Evolutionary conservation across 2,113 vertebrate genomes (phyloP).

Genomic region (Camelus bactrianus): DNA sequence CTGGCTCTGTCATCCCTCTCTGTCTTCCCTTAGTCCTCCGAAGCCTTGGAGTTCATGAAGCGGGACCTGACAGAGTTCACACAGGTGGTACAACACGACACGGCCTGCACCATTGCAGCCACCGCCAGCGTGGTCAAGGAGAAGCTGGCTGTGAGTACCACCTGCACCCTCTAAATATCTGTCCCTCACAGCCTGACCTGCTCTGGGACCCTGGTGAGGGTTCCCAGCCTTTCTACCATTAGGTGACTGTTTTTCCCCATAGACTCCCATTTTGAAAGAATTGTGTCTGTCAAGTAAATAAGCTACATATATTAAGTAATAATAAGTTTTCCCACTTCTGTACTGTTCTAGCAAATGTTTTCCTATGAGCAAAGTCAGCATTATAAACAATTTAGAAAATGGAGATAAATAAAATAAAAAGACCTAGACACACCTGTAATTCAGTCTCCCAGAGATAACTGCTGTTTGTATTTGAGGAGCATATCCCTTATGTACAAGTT

Average conservation of each 20-base stretch:
- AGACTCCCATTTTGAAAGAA: neutral
- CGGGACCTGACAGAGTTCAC: constrained; percentile 97
- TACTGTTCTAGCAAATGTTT: constrained; percentile 11
- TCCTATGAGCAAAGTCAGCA: constrained; percentile 7
- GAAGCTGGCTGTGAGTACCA: constrained; percentile 93
- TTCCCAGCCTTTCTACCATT: neutral
- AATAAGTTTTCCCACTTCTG: neutral
- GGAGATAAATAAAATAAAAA: neutral
- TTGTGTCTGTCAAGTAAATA: neutral
- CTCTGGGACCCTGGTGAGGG: neutral
- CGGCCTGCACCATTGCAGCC: constrained; percentile 97
- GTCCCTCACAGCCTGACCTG: neutral
- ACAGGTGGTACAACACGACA: constrained; percentile 98
- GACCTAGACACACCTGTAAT: neutral
- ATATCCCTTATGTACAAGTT: neutral
- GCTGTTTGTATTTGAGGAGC: neutral
- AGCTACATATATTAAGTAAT: neutral
- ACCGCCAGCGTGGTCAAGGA: constrained; percentile 97
- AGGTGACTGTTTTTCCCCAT: neutral
- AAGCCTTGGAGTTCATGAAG: constrained; percentile 98
- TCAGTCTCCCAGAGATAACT: neutral
- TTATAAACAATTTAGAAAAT: constrained; percentile 6
- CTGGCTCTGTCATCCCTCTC: neutral
- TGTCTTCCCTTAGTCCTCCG: constrained; percentile 91
- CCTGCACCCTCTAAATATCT: neutral